A percentile compares a stretch with the other conserved stretches of the same genome.
These are phyloP conservation scores for Melanaphis sacchari DNA, from an alignment of 1,140 invertebrate genomes.

Conservation along the genomic window DNA sequence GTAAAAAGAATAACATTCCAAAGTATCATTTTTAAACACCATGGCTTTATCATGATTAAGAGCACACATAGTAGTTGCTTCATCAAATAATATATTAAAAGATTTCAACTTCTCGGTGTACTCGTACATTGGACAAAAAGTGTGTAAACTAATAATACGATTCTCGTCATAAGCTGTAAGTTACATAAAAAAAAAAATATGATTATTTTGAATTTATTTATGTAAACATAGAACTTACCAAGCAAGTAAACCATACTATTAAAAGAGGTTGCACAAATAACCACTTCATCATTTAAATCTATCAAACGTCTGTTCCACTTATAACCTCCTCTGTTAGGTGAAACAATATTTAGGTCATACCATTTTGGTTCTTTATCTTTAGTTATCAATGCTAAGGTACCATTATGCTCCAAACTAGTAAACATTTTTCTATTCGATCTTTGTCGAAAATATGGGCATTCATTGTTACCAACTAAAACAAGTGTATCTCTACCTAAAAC, in stretches of 20 bases:
- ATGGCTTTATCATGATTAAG: slow-evolving; percentile 27
- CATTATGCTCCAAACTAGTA: background rate
- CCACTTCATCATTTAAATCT: background rate
- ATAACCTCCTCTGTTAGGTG: background rate
- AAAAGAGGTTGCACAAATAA: background rate
- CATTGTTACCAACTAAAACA: background rate
- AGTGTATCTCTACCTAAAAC: background rate
- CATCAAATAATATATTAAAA: background rate
- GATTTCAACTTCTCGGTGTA: background rate
- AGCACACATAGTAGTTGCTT: slow-evolving; percentile 16
- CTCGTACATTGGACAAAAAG: background rate
- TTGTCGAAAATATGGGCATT: background rate
- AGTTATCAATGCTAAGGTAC: background rate
- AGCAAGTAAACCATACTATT: background rate
- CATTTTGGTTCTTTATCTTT: background rate
- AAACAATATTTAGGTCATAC: background rate
- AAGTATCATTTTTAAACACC: background rate
- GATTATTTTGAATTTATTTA: too few species aligned
- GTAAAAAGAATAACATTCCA: background rate
- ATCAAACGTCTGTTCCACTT: background rate
- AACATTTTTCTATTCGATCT: background rate
- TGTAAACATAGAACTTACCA: background rate
- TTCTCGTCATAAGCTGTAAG: background rate
- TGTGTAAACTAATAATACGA: background rate
- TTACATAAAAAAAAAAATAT: background rate